Percentiles rank a stretch among this genome's conserved stretches.
Conservation (phyloP, 2,113 vertebrate genomes). For the Hyaena hyaena region DNA sequence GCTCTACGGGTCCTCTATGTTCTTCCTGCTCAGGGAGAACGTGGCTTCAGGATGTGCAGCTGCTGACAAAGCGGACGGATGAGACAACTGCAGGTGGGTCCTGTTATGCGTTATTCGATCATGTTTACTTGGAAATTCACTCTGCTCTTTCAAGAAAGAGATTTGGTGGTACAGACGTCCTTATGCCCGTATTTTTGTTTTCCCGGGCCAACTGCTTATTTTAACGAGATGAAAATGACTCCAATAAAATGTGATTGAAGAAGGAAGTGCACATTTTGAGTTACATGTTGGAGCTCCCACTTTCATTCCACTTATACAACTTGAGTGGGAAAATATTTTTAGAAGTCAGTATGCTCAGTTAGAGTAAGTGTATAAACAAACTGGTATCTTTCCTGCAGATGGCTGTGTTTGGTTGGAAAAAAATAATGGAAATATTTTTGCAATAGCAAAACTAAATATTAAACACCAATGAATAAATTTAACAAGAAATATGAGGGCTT, state of each 20-base stretch:
- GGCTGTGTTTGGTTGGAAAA: slow-evolving; percentile 4
- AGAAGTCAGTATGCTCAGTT: slow-evolving; percentile 49
- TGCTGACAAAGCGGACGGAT: neutral
- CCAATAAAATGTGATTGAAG: neutral
- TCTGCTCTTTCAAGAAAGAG: neutral
- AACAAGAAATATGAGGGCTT: neutral
- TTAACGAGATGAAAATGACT: slow-evolving; percentile 53
- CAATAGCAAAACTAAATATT: slow-evolving; percentile 39
- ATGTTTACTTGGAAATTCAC: slow-evolving; percentile 46
- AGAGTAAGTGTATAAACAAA: slow-evolving; percentile 12
- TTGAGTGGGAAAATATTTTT: slow-evolving; percentile 48
- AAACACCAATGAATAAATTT: neutral
- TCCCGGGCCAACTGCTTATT: neutral
- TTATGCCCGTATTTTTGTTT: neutral
- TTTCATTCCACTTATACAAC: neutral
- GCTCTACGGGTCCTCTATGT: neutral
- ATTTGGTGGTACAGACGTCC: neutral
- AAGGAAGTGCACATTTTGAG: slow-evolving; percentile 13
- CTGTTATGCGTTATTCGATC: neutral
- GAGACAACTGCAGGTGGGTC: neutral
- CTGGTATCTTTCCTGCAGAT: slow-evolving; percentile 31
- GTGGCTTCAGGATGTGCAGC: neutral
- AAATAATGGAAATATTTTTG: slow-evolving; percentile 47
- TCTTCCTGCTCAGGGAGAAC: neutral
- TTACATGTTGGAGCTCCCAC: neutral